Percentiles rank a stretch among this genome's conserved stretches.
These are phyloP conservation scores for Nesoenas mayeri DNA, from an alignment of 2,113 vertebrate species.

Conservation along the genomic window DNA sequence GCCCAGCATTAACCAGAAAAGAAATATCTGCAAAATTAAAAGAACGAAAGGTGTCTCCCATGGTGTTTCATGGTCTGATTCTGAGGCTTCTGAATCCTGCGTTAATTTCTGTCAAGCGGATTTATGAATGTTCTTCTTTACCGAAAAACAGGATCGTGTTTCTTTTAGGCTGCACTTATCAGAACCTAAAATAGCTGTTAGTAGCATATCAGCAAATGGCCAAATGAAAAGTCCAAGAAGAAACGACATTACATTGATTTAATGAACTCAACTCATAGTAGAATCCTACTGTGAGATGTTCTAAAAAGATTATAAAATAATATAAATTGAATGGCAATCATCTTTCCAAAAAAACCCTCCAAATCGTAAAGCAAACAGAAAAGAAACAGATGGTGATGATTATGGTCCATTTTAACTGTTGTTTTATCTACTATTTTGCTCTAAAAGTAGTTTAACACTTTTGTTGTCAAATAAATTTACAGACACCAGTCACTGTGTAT, in stretches of 20 bases:
- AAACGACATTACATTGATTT: background rate
- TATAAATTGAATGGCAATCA: background rate
- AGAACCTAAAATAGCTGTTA: background rate
- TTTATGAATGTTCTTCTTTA: background rate
- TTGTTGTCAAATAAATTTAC: background rate
- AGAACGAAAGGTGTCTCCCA: background rate
- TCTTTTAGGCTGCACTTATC: background rate
- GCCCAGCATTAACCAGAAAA: background rate
- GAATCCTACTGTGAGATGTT: background rate
- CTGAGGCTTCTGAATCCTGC: background rate
- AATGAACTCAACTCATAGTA: background rate
- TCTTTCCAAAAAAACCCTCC: background rate
- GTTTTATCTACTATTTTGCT: background rate
- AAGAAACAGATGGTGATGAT: background rate
- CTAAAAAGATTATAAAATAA: background rate
- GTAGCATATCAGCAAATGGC: background rate
- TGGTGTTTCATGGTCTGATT: background rate
- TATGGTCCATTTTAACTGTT: background rate
- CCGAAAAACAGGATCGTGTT: background rate
- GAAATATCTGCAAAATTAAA: background rate
- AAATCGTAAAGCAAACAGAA: background rate
- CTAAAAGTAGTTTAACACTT: background rate
- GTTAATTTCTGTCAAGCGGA: background rate
- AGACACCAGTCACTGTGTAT: background rate
- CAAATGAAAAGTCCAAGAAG: background rate